These are phyloP conservation scores for Urocynchramus pylzowi DNA, from an alignment of 2,113 vertebrate species.

Conservation along the genomic window DNA sequence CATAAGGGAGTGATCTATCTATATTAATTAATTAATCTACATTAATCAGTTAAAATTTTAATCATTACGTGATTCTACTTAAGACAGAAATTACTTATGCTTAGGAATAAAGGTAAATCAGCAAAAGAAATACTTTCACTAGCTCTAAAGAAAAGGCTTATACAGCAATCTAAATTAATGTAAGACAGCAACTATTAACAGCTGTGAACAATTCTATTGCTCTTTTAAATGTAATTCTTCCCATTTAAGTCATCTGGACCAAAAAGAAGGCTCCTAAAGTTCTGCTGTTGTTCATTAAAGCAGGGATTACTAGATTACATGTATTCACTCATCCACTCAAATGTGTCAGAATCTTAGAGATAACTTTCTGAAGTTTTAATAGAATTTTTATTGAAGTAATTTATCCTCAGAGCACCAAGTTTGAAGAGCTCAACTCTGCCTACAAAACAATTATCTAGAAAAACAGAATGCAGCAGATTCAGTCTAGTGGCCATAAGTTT, in stretches of 20 bases:
- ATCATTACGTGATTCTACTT: not conserved
- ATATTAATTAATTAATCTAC: not conserved
- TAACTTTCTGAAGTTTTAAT: conserved; percentile 28
- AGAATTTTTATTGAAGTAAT: conserved; percentile 40
- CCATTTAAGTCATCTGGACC: not conserved
- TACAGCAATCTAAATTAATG: not conserved
- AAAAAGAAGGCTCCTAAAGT: not conserved
- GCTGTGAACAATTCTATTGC: not conserved
- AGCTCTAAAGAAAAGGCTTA: not conserved
- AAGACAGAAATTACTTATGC: not conserved
- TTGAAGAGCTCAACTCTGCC: not conserved
- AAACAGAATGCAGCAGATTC: not conserved
- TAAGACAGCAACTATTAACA: not conserved
- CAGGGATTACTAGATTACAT: not conserved
- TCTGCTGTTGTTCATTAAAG: not conserved
- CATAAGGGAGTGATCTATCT: not conserved
- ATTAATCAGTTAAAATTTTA: not conserved
- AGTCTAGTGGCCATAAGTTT: not conserved
- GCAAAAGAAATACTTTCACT: not conserved
- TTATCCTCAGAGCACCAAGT: conserved; percentile 11
- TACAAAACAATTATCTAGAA: not conserved
- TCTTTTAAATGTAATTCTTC: conserved; percentile 4
- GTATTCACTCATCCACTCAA: not conserved
- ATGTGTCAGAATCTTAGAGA: not conserved
- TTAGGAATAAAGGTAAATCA: not conserved